Evolutionary conservation across 2,888 invertebrate species (phyloP), one percentile per base, ranked within the genome.

Genomic region (Dolichomitus sp.): DNA sequence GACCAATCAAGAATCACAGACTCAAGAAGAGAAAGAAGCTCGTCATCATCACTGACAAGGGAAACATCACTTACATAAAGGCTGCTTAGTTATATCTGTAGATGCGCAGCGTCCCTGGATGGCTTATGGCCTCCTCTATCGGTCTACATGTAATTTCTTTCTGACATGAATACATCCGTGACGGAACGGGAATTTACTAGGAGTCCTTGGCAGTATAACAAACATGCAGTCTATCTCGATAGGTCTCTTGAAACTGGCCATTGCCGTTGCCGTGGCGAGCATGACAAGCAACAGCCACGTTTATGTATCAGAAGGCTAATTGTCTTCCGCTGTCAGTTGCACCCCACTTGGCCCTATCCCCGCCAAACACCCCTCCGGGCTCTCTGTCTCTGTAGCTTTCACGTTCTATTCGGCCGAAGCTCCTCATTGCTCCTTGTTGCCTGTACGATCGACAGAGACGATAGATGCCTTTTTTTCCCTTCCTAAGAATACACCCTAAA

Each of bases 311-410:
- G 92, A 92, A 92, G 91, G 91, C 92, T 93, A 93, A 93, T 93
- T 93, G 93, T 93, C 93, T 93, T 92, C 89, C 87, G 91, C 93
- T 93, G 93, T 93, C 93, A 93, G 93, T 92, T 92, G 92, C 93
- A 93, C 89, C 91, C 92, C 88, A 92, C 93, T 93, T 91, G 90
- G 89, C 84, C 90, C 92, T 93, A 93, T 93, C 93, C 89, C 88
- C 88, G 90, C 89, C 93, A 93, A 89, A 91, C 92, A 89, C 90
- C 89, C 93, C 92, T 91, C 87, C 87, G 88, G 92, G 91, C 90
- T 84, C 57, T 86, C 83, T 80, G 76, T 81, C 81, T 74, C 82
- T 70, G 68, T 69, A 54, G 59, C 50, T 72, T 74, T 68, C 57
- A 50, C 70, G 68, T 84, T 86, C 76, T 80, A 19, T 81, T 75